Conservation (phyloP, 2,888 invertebrate genomes). For the Xanthorhoe designata region DNA sequence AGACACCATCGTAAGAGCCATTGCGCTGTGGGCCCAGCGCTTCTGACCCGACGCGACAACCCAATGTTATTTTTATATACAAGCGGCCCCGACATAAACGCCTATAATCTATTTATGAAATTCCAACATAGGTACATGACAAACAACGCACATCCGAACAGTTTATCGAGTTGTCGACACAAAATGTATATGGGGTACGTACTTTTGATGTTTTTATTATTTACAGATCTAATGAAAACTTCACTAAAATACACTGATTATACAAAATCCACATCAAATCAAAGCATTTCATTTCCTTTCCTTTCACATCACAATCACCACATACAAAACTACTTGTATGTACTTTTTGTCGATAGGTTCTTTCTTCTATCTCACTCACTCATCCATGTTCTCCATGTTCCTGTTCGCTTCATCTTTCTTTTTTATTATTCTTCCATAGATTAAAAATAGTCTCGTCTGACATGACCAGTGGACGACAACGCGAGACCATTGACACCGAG, state of each 20-base stretch:
- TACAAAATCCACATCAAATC: slow-evolving; percentile 5
- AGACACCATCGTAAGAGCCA: slow-evolving; percentile 61
- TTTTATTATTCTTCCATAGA: neutral
- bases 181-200: neutral
- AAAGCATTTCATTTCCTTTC: slow-evolving; percentile 8
- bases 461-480: no score
- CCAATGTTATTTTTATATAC: slow-evolving; percentile 81
- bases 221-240: neutral
- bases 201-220: neutral
- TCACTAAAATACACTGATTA: slow-evolving; percentile 10
- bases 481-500: no score
- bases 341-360: no score
- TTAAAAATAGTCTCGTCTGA: neutral
- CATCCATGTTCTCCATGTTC: no score
- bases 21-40: slow-evolving; percentile 64
- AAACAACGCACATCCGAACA: slow-evolving; percentile 75
- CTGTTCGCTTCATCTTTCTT: neutral
- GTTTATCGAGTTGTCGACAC: slow-evolving; percentile 10
- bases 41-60: slow-evolving; percentile 69
- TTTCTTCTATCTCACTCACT: no score
- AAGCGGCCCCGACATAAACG: slow-evolving; percentile 78
- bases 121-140: slow-evolving; percentile 73
- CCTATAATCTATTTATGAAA: slow-evolving; percentile 79
- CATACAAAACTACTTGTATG: no score
- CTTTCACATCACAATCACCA: no score